phyloP scores from a whole-genome alignment of 2,113 vertebrate genomes.

The Cyanocitta stelleri region DNA sequence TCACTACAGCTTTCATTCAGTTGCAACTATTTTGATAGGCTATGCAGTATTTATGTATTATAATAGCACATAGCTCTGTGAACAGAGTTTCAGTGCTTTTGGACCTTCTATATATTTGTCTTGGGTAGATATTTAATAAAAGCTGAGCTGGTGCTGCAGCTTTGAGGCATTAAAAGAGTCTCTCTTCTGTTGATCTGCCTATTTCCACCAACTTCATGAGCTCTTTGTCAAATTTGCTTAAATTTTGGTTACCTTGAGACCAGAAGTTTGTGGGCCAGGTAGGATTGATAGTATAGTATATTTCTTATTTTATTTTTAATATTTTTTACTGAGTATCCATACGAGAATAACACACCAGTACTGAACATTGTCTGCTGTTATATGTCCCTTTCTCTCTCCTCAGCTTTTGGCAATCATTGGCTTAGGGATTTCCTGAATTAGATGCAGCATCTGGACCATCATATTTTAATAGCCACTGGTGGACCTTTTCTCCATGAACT shows the following conservation, averaged over 20 bases:
- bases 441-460: constrained; percentile 47
- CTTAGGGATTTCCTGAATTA: constrained; percentile 52
- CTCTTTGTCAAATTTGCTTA: neutral
- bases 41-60: neutral
- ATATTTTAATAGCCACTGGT: constrained; percentile 37
- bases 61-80: neutral
- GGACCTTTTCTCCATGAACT: neutral
- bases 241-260: neutral
- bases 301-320: neutral
- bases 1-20: neutral
- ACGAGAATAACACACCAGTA: neutral
- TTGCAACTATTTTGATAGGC: neutral
- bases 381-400: neutral
- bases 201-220: neutral
- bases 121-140: neutral
- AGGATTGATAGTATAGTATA: neutral
- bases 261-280: neutral
- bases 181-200: neutral
- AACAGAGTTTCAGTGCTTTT: neutral
- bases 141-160: neutral
- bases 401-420: constrained; percentile 9
- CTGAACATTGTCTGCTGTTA: neutral
- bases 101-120: neutral
- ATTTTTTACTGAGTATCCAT: neutral
- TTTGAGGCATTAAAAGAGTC: neutral